phyloP scores from a whole-genome alignment of 2,888 invertebrate genomes.

The Eilema griseolum region DNA sequence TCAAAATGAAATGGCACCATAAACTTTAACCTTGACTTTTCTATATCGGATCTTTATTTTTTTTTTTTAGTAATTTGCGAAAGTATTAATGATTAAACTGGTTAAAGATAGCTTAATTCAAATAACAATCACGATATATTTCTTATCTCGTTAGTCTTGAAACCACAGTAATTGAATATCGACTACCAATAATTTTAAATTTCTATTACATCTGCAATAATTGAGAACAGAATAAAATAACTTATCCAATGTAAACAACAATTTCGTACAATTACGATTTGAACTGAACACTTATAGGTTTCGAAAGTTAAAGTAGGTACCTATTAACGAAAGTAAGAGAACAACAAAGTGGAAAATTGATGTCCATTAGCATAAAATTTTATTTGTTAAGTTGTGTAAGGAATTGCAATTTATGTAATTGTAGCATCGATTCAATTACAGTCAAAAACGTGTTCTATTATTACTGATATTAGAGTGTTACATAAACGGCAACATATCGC shows the following conservation, averaged over 20 bases:
- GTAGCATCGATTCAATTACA: conserved; percentile 21
- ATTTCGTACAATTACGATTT: neutral
- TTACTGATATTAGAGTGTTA: conserved; percentile 21
- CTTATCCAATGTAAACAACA: neutral
- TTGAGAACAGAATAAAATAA: neutral
- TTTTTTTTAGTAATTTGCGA: neutral
- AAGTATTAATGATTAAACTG: neutral
- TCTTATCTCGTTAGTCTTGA: neutral
- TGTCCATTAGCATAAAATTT: conserved; percentile 12
- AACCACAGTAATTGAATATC: neutral
- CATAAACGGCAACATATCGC: conserved; percentile 27
- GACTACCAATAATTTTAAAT: neutral
- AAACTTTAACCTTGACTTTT: neutral
- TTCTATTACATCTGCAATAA: neutral
- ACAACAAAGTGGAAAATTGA: conserved; percentile 5
- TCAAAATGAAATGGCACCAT: no score
- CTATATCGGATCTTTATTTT: neutral
- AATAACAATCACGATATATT: neutral
- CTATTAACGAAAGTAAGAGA: neutral
- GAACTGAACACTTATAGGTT: neutral
- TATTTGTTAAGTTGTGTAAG: conserved; percentile 19
- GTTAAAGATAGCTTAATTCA: neutral
- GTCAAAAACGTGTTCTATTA: conserved; percentile 32
- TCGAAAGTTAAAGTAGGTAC: neutral
- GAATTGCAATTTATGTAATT: conserved; percentile 16